Base-by-base conservation (phyloP, 2,888 invertebrate genomes). In the Apamea epomidion region DNA sequence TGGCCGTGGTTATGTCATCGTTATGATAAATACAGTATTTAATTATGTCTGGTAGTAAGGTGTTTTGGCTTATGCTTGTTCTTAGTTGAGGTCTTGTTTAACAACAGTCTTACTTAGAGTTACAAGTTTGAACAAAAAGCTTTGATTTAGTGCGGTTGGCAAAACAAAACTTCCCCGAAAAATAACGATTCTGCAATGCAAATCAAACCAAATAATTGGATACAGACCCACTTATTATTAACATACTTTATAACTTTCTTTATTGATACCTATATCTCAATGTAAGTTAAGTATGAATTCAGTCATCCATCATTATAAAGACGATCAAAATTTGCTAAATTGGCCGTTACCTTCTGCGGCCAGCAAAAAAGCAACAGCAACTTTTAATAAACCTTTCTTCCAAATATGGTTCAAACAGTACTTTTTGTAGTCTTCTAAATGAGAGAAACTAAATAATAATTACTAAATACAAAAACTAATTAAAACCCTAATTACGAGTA, bases 11-110 rank as follows among this genome's bases (percentile, higher is more conserved):
- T 94, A 94, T 93, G 95, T 92, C 93, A 91, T 94, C 92, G 90
- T 95, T 94, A 95, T 95, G 95, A 94, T 95, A 94, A 94, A 94
- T 93, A 93, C 91, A 92, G 89, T 92, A 93, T 93, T 94, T 95
- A 95, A 95, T 95, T 95, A 95, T 93, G 90, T 93, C 92, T 92
- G 92, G 89, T 90, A 88, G 90, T 89, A 82, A 88, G 83, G 81
- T 88, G 78, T 82, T 87, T 80, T 78, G 65, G 78, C 60, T 74
- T 67, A 75, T 54, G 54, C 29, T 64, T 69, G 83, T 85, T 79
- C 45, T 87, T 29, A 58, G 68, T 69, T 58, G 25, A 48, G 48
- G 10, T 32, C 7, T 67, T 29, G 8, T 12, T 4, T 32, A 25
- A 62, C 60, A 60, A 45, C 48, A 18, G 32, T 25, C 32, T 25